These are phyloP conservation scores for Zygaena filipendulae DNA, from an alignment of 2,888 invertebrate species.

Conservation along the genomic window DNA sequence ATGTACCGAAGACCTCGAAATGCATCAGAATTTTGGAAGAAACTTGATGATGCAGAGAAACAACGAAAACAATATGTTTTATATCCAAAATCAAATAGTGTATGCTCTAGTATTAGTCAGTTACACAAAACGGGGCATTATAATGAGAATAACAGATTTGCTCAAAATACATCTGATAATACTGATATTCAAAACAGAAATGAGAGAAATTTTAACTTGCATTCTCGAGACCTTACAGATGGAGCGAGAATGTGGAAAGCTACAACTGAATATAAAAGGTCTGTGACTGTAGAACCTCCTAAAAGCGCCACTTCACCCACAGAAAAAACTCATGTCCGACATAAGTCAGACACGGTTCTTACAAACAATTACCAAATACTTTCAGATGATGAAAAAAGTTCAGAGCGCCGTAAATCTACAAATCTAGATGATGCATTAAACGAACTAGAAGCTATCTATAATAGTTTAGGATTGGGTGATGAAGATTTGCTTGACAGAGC, in stretches of 20 bases:
- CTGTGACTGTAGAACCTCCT: conserved; percentile 44
- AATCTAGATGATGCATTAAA: conserved; percentile 89
- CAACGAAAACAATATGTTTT: conserved; percentile 39
- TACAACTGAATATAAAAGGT: conserved; percentile 56
- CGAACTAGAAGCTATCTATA: conserved; percentile 92
- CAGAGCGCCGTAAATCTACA: conserved; percentile 73
- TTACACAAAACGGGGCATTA: conserved; percentile 27
- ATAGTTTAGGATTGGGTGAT: conserved; percentile 86
- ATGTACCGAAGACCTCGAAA: conserved; percentile 52
- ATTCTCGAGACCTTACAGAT: conserved; percentile 42
- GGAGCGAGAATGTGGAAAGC: conserved; percentile 60
- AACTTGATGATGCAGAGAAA: conserved; percentile 65
- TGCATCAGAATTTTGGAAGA: conserved; percentile 73
- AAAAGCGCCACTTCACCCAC: conserved; percentile 39
- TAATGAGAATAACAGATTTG: conserved; percentile 28
- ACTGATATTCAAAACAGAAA: conserved; percentile 38
- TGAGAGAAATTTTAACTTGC: conserved; percentile 29
- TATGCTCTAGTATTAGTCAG: conserved; percentile 35
- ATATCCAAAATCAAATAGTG: conserved; percentile 45
- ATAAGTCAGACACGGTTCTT: conserved; percentile 56
- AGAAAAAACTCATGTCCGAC: conserved; percentile 48
- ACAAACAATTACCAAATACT: conserved; percentile 43
- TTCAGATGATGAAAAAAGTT: conserved; percentile 57
- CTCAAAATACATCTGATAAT: conserved; percentile 24
- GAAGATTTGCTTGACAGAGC: conserved; percentile 84